Conservation (phyloP, 2,113 vertebrate species). For the Hymenochirus boettgeri region DNA sequence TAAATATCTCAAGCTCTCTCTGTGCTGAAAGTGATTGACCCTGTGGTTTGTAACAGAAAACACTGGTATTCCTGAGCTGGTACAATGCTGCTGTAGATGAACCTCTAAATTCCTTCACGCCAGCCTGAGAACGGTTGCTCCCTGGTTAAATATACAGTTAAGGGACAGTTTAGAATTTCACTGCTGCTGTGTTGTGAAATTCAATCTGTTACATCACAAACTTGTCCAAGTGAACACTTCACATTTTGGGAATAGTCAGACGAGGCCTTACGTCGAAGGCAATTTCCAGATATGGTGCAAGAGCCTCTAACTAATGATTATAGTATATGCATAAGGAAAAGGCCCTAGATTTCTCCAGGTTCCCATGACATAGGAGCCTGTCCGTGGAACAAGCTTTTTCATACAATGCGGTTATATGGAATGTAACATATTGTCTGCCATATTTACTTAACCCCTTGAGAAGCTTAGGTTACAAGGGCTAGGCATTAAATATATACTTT, state of each 20-base stretch:
- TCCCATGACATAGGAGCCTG: too few species aligned
- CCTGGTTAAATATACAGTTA: slow-evolving; percentile 3
- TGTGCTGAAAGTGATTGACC: fast-evolving
- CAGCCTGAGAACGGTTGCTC: slow-evolving; percentile 10
- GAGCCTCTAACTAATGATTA: too few species aligned
- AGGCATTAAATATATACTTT: too few species aligned
- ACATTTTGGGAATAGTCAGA: not conserved
- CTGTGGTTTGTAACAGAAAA: slow-evolving; percentile 17
- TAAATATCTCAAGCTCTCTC: slow-evolving; percentile 7
- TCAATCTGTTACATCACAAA: slow-evolving; percentile 10
- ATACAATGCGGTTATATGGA: too few species aligned
- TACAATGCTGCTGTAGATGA: not conserved
- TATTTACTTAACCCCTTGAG: too few species aligned
- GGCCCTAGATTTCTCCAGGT: too few species aligned
- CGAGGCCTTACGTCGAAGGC: not conserved
- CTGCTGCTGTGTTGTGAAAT: slow-evolving; percentile 44
- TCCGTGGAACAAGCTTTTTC: too few species aligned
- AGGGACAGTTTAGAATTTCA: slow-evolving; percentile 38
- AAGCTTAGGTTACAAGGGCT: too few species aligned
- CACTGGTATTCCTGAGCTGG: slow-evolving; percentile 4
- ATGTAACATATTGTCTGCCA: too few species aligned
- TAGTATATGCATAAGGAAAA: too few species aligned
- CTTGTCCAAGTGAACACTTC: slow-evolving; percentile 5
- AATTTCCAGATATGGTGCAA: too few species aligned
- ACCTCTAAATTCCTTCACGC: slow-evolving; percentile 2